phyloP scores from a whole-genome alignment of 2,888 invertebrate genomes.

The Macrosoma leucophasiata region DNA sequence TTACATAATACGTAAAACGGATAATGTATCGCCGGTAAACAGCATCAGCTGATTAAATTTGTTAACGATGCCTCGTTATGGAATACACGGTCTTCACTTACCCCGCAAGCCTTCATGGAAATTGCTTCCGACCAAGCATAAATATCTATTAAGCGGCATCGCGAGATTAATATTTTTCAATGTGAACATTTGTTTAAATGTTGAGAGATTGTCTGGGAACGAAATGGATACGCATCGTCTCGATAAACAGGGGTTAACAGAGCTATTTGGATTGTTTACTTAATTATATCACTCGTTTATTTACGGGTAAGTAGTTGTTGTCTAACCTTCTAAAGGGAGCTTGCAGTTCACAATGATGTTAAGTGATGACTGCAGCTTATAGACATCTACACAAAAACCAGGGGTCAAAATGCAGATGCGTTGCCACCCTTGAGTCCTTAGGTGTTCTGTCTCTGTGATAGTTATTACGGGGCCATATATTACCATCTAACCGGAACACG shows the following conservation, averaged over 20 bases:
- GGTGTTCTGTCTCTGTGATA: too few species aligned
- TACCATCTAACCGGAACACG: too few species aligned
- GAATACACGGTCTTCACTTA: conserved; percentile 35
- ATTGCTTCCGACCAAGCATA: conserved; percentile 68
- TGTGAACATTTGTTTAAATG: conserved; percentile 42
- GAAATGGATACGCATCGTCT: conserved; percentile 39
- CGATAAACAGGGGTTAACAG: conserved; percentile 58
- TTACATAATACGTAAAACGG: too few species aligned
- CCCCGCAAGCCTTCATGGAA: conserved; percentile 45
- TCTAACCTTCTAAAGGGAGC: too few species aligned
- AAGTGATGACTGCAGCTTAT: too few species aligned
- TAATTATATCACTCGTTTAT: conserved; percentile 21
- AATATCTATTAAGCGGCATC: conserved; percentile 68
- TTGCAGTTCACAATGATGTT: too few species aligned
- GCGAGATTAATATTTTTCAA: conserved; percentile 70
- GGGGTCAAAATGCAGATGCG: too few species aligned
- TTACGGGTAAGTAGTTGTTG: neutral
- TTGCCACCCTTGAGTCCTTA: too few species aligned
- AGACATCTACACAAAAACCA: too few species aligned
- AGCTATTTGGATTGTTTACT: conserved; percentile 29
- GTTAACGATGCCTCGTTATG: conserved; percentile 47
- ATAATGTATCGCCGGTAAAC: conserved; percentile 53
- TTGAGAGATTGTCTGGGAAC: conserved; percentile 49
- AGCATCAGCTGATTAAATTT: conserved; percentile 55
- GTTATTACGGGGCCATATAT: too few species aligned